Evolutionary conservation across 1,140 invertebrate genomes (phyloP).

Genomic region (Hetaerina americana): DNA sequence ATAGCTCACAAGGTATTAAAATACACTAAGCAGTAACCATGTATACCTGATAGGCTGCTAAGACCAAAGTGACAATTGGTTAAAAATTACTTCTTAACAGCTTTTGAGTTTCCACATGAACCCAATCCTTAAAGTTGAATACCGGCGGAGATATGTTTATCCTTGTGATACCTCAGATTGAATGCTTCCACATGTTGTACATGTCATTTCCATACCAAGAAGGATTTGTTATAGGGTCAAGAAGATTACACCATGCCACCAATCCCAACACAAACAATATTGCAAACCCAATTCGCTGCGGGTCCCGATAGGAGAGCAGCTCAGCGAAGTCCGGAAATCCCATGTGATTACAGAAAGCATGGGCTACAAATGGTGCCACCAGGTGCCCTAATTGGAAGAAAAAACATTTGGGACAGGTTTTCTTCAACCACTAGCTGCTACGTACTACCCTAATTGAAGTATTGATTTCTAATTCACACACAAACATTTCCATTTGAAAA

Average conservation of each 20-base stretch:
- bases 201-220: slow-evolving; percentile 51
- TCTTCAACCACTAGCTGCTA: no score
- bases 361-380: slow-evolving; percentile 72
- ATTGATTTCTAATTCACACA: no score
- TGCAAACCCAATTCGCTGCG: slow-evolving; percentile 45
- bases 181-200: no score
- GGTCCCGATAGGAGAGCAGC: slow-evolving; percentile 49
- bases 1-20: no score
- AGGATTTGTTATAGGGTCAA: slow-evolving; percentile 67
- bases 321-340: slow-evolving; percentile 82
- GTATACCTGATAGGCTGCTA: no score
- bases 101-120: background rate
- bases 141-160: slow-evolving; percentile 24
- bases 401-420: no score
- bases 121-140: slow-evolving; percentile 7
- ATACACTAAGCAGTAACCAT: no score
- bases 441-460: no score
- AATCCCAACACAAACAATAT: slow-evolving; percentile 64
- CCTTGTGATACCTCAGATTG: no score
- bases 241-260: slow-evolving; percentile 57
- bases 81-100: no score
- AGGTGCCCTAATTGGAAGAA: slow-evolving; percentile 57
- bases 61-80: no score
- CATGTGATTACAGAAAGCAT: slow-evolving; percentile 94
- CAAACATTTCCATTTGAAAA: no score